These are phyloP conservation scores for Drosophila persimilis DNA, from an alignment of 1,140 invertebrate species.

Conservation along the genomic window DNA sequence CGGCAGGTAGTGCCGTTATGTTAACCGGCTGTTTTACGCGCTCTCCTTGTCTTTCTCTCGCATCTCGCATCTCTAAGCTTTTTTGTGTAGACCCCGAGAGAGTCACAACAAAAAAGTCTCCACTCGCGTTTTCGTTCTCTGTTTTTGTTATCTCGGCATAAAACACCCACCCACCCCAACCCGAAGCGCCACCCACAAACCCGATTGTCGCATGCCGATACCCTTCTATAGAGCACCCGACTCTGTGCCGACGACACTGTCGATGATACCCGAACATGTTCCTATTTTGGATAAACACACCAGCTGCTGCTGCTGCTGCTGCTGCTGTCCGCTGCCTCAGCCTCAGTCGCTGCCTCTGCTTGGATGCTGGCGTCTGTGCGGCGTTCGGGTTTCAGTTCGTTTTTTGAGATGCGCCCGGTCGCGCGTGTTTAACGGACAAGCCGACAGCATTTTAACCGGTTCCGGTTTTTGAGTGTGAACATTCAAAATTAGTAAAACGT, in stretches of 20 bases:
- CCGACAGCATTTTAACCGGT: slow-evolving; percentile 43
- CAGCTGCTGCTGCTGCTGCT: slow-evolving; percentile 40
- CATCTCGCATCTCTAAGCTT: slow-evolving; percentile 13
- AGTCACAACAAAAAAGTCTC: slow-evolving; percentile 40
- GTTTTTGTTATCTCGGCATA: slow-evolving; percentile 75
- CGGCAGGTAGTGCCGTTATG: slow-evolving; percentile 54
- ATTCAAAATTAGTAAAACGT: slow-evolving; percentile 26
- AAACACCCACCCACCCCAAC: slow-evolving; percentile 31
- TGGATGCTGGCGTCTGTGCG: slow-evolving; percentile 44
- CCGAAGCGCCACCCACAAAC: background rate
- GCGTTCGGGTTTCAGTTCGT: slow-evolving; percentile 77
- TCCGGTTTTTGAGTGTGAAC: slow-evolving; percentile 24
- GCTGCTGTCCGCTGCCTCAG: slow-evolving; percentile 14
- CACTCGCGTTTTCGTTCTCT: slow-evolving; percentile 65
- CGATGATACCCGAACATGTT: slow-evolving; percentile 40
- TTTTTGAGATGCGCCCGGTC: slow-evolving; percentile 79
- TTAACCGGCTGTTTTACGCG: slow-evolving; percentile 51
- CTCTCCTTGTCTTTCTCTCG: background rate
- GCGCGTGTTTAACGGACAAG: slow-evolving; percentile 70
- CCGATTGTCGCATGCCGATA: slow-evolving; percentile 14
- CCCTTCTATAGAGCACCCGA: background rate
- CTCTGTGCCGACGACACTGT: slow-evolving; percentile 15
- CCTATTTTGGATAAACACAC: slow-evolving; percentile 65
- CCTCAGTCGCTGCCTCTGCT: slow-evolving; percentile 36
- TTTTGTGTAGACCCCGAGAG: slow-evolving; percentile 17